Evolutionary conservation across 2,113 vertebrate genomes (phyloP), one percentile per base, ranked within the genome.

Genomic region (Trogon melanurus): DNA sequence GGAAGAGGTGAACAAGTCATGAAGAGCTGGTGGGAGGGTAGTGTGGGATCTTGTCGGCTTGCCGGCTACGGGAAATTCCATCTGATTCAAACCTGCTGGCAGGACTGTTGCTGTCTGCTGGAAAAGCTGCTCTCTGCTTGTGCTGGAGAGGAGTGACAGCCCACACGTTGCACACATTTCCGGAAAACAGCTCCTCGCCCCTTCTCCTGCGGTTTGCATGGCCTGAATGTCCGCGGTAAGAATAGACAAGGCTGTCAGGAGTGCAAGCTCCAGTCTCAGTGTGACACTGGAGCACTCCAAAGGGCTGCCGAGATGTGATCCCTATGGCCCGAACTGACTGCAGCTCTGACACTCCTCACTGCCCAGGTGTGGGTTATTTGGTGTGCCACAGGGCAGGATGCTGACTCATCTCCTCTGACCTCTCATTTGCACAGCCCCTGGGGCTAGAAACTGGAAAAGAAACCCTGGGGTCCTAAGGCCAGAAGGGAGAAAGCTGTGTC

Each of bases 101-200:
- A 0, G 5, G 13, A 25, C 44, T 91, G 44, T 7, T 22, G 5
- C 20, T 57, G 26, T 65, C 27, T 88, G 48, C 56, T 71, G 45
- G 64, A 73, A 81, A 61, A 79, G 36, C 38, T 51, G 44, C 17
- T 70, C 26, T 56, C 32, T 3, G 4, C 48, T 84, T 2, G 1
- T 0, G 0, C 73, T 50, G 72, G 44, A 73, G 71, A 26, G 8
- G 5, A 87, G 32, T 0, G 1, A 44, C 56, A 78, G 29, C 50
- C 45, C 69, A 76, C 29, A 60, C 50, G 32, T 45, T 91, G 54
- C 62, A 95, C 91, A 62, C 30, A 57, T 90, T 95, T 85, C 45
- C 2, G 5, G 76, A 88, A 94, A 85, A 7, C 58, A 64, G 22
- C n/a, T 91, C 32, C 38, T 80, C 2, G 0, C 36, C 44, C 41